Base-by-base conservation (phyloP, 2,888 invertebrate genomes). In the Psylliodes chrysocephalus region DNA sequence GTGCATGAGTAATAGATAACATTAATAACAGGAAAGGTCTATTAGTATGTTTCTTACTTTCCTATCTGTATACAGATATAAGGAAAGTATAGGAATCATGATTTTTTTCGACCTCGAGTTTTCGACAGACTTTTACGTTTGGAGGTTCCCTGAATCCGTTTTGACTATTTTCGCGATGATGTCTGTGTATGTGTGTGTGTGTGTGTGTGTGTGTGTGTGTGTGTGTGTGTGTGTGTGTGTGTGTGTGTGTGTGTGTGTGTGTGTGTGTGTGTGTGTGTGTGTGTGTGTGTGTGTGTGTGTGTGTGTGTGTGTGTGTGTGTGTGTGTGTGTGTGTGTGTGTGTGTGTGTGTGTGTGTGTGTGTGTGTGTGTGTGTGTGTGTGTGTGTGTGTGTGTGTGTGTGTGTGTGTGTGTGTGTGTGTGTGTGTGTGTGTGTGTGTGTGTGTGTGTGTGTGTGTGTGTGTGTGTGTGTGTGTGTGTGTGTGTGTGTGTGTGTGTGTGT, bases 161-260 rank as follows among this genome's bases (percentile, higher is more conserved):
- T n/a, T n/a, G n/a, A n/a, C n/a, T n/a, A n/a, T n/a, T n/a, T n/a
- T n/a, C n/a, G n/a, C n/a, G n/a, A n/a, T n/a, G n/a, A n/a, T n/a
- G n/a, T n/a, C 35, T 33, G 33, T 33, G 33, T 33, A n/a, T 33
- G 33, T 33, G 33, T 33, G 33, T 33, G 33, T 33, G 33, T 33
- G 33, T 33, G 33, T 33, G 33, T 33, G 33, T 33, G 33, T 33
- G 33, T 33, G 33, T 33, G 33, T 33, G 33, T 33, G 33, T 33
- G 33, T 33, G 33, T 33, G 33, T 33, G 33, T 33, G 33, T 33
- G 33, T 33, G 33, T 33, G 33, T 33, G 33, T 33, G 33, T 33
- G 33, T 33, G 33, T 33, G 33, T 33, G 33, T 33, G 33, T 33
- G 33, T 33, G 33, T 33, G 33, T 33, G 33, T 33, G 33, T 33